Percentiles rank a stretch among this genome's conserved stretches.
Conservation (phyloP, 2,888 invertebrate species). For the Synergus laeviventris region DNA sequence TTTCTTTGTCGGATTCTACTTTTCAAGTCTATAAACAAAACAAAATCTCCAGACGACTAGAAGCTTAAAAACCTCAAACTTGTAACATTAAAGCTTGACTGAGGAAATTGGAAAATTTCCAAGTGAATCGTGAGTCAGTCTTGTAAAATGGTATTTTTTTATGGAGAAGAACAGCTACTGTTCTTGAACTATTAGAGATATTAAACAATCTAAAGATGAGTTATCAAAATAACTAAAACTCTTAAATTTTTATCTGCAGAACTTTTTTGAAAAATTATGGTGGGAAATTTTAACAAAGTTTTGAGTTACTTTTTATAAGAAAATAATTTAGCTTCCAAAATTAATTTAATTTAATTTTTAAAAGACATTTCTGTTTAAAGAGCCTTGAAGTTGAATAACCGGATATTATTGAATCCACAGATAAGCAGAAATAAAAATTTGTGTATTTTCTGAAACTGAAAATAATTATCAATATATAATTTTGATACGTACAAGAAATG, state of each 20-base stretch:
- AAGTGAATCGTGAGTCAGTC: neutral
- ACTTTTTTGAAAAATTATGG: neutral
- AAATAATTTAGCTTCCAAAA: too few relatives aligned
- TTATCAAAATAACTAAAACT: neutral
- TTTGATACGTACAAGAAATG: conserved; percentile 84
- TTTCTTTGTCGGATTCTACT: neutral
- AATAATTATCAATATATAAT: neutral
- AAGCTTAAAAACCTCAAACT: neutral
- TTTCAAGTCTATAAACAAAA: neutral
- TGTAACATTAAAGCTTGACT: conserved; percentile 3
- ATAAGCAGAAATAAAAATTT: neutral
- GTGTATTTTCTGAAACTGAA: neutral
- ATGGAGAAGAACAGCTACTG: neutral
- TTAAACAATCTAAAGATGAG: neutral
- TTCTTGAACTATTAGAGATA: neutral
- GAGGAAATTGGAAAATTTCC: neutral
- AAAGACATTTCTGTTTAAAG: neutral
- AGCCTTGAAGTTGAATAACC: neutral
- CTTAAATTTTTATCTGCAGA: neutral
- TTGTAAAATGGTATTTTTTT: conserved; percentile 4
- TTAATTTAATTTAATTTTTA: neutral
- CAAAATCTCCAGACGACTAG: neutral
- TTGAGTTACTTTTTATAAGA: neutral
- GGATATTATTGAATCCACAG: neutral
- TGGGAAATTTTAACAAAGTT: too few relatives aligned